phyloP scores from a whole-genome alignment of 2,888 invertebrate genomes.

The Ctenicera cuprea region DNA sequence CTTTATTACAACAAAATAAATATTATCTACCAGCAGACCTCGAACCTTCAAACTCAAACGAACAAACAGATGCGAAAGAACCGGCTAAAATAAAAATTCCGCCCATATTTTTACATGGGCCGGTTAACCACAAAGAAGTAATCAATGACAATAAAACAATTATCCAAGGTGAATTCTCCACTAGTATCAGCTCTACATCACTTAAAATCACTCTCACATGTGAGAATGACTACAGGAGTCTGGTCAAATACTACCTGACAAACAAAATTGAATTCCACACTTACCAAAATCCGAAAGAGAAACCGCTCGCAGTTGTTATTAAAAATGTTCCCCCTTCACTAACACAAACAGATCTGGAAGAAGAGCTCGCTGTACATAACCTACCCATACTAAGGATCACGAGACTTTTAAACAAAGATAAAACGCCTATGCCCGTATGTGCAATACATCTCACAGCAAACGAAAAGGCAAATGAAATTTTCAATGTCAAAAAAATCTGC shows the following conservation, averaged over 20 bases:
- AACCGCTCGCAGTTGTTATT: constrained; percentile 28
- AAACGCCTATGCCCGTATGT: constrained; percentile 24
- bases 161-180: not conserved
- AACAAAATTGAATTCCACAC: constrained; percentile 28
- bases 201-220: constrained; percentile 16
- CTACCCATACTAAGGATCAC: constrained; percentile 25
- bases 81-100: not conserved
- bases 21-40: constrained; percentile 15
- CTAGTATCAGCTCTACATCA: constrained; percentile 15
- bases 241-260: constrained; percentile 27
- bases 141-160: too few species aligned
- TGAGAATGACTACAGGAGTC: constrained; percentile 21
- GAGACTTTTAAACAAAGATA: constrained; percentile 26
- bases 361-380: constrained; percentile 12
- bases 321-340: constrained; percentile 34
- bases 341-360: constrained; percentile 7
- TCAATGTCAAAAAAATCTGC: constrained; percentile 15
- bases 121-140: not conserved
- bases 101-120: not conserved
- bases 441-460: constrained; percentile 36
- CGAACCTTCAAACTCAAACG: constrained; percentile 5
- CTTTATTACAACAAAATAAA: constrained; percentile 21
- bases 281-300: constrained; percentile 24
- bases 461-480: constrained; percentile 33
- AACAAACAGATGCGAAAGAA: not conserved